Conservation (phyloP, 2,113 vertebrate genomes). For the Dipodomys spectabilis region DNA sequence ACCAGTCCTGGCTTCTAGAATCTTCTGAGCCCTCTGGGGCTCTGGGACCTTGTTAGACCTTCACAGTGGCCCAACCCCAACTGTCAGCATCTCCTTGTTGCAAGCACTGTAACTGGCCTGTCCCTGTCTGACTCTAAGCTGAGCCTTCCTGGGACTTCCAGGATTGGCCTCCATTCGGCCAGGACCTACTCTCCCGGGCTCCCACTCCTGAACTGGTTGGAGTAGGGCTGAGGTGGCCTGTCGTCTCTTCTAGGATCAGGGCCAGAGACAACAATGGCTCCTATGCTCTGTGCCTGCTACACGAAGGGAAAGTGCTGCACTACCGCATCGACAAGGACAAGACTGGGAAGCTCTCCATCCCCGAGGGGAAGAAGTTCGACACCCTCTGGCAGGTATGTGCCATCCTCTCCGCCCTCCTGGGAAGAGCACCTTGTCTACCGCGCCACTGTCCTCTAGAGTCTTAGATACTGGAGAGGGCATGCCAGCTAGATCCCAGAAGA, state of each 20-base stretch:
- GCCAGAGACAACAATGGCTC: conserved; percentile 93
- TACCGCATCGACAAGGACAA: conserved; percentile 96
- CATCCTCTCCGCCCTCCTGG: neutral
- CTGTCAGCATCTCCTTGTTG: neutral
- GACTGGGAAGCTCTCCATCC: conserved; percentile 94
- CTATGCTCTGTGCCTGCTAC: conserved; percentile 94
- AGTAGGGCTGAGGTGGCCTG: rapidly evolving
- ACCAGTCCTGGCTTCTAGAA: no score
- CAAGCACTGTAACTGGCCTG: no score
- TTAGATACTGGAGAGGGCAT: neutral
- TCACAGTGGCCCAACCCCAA: neutral
- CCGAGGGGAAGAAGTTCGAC: conserved; percentile 98
- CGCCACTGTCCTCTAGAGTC: neutral
- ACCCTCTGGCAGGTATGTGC: conserved; percentile 94
- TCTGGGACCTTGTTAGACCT: neutral
- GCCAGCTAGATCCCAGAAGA: neutral
- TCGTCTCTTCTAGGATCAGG: conserved; percentile 89
- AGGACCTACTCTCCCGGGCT: rapidly evolving
- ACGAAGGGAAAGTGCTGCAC: conserved; percentile 93
- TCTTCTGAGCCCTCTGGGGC: neutral
- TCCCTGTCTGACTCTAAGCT: neutral
- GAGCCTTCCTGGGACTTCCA: neutral
- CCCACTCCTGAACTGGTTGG: rapidly evolving
- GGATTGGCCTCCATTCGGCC: neutral
- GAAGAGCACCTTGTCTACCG: no score